Percentiles rank a stretch among this genome's conserved stretches.
These are phyloP conservation scores for Pseudorhombus dupliciocellatus DNA, from an alignment of 2,113 vertebrate genomes.

Conservation along the genomic window DNA sequence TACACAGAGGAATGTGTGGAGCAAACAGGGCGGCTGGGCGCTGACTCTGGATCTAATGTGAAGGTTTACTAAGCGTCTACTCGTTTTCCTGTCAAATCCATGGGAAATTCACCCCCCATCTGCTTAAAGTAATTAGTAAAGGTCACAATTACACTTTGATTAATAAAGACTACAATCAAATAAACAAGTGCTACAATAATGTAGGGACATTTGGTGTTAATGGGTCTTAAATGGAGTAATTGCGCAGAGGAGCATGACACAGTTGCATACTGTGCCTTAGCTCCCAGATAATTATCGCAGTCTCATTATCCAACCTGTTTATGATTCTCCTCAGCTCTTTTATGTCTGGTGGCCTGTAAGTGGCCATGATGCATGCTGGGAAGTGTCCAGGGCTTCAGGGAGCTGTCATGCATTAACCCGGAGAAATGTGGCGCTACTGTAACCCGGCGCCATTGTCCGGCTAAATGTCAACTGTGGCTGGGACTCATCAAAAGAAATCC, in stretches of 20 bases:
- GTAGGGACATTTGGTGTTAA: conserved; percentile 56
- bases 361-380: background rate
- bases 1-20: conserved; percentile 17
- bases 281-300: conserved; percentile 63
- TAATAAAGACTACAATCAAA: conserved; percentile 61
- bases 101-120: background rate
- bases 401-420: conserved; percentile 7
- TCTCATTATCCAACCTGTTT: conserved; percentile 66
- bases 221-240: conserved; percentile 65
- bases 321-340: conserved; percentile 49
- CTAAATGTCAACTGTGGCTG: conserved; percentile 10
- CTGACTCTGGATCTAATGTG: conserved; percentile 12
- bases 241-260: conserved; percentile 40
- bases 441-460: background rate
- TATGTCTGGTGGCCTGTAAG: conserved; percentile 37
- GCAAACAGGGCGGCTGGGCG: background rate
- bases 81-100: background rate
- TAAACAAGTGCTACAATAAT: conserved; percentile 43
- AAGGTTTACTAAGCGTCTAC: background rate
- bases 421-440: background rate
- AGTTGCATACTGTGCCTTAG: conserved; percentile 51
- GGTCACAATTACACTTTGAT: conserved; percentile 52
- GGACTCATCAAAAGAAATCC: conserved; percentile 18
- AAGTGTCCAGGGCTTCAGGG: conserved; percentile 14
- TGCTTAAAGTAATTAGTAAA: conserved; percentile 45